These are phyloP conservation scores for Anguilla marmorata DNA, from an alignment of 2,797 vertebrate species.

Conservation along the genomic window DNA sequence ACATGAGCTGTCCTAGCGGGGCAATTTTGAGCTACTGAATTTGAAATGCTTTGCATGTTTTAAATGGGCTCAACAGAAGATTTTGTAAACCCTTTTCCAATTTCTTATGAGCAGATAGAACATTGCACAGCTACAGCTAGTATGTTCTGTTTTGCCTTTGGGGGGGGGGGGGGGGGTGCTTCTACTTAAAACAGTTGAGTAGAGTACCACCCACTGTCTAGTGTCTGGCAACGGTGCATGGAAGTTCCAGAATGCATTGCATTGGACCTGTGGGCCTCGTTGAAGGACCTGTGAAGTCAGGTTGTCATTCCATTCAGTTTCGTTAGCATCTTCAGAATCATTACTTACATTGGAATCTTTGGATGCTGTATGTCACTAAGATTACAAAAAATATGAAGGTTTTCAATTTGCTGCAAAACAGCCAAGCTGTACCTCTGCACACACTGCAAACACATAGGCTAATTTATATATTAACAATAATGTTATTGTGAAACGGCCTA, in stretches of 20 bases:
- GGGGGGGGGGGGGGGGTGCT: no score
- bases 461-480: background rate
- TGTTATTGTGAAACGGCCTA: background rate
- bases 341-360: background rate
- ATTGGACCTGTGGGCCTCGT: no score
- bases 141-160: no score
- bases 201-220: no score
- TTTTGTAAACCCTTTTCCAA: background rate
- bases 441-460: background rate
- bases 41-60: background rate
- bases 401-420: background rate
- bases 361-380: background rate
- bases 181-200: no score
- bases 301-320: no score
- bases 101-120: background rate
- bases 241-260: no score
- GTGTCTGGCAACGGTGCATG: no score
- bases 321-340: background rate
- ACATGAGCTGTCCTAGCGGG: background rate
- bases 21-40: background rate
- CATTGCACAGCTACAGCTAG: background rate
- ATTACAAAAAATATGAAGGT: background rate
- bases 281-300: no score
- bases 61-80: background rate
- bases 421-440: background rate